Base-by-base conservation (phyloP, 2,797 vertebrate genomes). In the Phylloscopus collybita region DNA sequence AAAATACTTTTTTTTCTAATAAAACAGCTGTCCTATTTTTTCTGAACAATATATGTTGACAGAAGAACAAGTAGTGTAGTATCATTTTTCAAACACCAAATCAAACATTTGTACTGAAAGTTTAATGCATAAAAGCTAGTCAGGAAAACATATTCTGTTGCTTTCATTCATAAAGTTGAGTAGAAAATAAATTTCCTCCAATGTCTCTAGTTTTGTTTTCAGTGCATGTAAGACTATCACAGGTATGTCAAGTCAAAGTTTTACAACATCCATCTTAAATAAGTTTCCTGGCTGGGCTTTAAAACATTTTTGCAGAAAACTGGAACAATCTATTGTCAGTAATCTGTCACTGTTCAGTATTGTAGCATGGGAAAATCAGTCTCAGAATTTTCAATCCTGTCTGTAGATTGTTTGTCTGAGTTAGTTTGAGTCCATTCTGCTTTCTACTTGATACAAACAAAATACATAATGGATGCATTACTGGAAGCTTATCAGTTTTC, bases 181-280 rank as follows among this genome's bases (percentile, higher is more conserved):
- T 74, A 90, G 49, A 67, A 69, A 94, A 65, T 70, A 65, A 65
- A 78, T 88, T 94, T 72, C n/a, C 32, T 94, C 50, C 42, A 14
- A 20, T 91, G 83, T 90, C 45, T 45, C n/a, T 81, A 92, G 42
- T 82, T 73, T 78, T 90, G 16, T 73, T 82, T 86, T 93, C 66
- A 53, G 40, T 26, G 11, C 30, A 14, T 44, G 26, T 65, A 53
- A 88, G 30, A 22, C 11, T 67, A 71, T 65, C 60, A 78, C 34
- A 53, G 32, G 3, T 80, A 54, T 14, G 11, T 59, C 32, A 29
- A 84, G 16, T 54, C 10, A 3, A 30, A 36, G 42, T 88, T 92
- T 64, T 71, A 38, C n/a, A 42, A 36, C 21, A 61, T 50, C 61
- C 6, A 2, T 57, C 44, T 67, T 70, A 54, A 51, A 29, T 61